Evolutionary conservation across 2,113 vertebrate genomes (phyloP), one percentile per base, ranked within the genome.

Genomic region (Myotis yumanensis): DNA sequence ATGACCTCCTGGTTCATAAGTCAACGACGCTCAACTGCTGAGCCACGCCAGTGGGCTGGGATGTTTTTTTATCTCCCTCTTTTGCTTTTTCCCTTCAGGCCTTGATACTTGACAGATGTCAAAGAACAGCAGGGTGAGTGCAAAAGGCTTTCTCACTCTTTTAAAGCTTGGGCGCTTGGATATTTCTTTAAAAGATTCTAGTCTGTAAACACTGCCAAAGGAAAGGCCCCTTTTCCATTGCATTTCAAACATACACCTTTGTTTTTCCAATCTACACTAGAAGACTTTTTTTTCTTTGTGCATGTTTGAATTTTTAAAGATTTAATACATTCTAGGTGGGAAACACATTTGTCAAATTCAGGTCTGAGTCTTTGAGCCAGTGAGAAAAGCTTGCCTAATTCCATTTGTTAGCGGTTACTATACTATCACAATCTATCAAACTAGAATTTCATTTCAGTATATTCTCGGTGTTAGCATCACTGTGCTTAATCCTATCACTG

Each of bases 51-150:
- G 59, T 23, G 1, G 59, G 59, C 23, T n/a, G 54, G 57, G n/a
- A n/a, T 93, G 23, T 90, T 69, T 91, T 32, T 79, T 93, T 59
- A 15, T 68, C n/a, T 79, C 9, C 7, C 28, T 76, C 18, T 86
- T 64, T 92, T 76, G 18, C n/a, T 92, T 96, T 90, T 85, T 37
- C 66, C 51, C 52, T 86, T 88, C 40, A 48, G 76, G 85, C 43
- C 37, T 88, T 92, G 43, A 62, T 81, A 59, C 68, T 84, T 90
- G 57, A 72, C 81, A 95, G 88, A 92, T 95, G 72, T 88, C 68
- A 85, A 71, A 90, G 11, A 89, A 83, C 7, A 90, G 52, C 59
- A 89, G 80, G 52, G 52, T 77, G 52, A 77, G 18, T 48, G 66
- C 22, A 25, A 89, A 97, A 91, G 57, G 15, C 37, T 68, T 88